Evolutionary conservation across 2,888 invertebrate species (phyloP).

Genomic region (Mythimna lalbum): DNA sequence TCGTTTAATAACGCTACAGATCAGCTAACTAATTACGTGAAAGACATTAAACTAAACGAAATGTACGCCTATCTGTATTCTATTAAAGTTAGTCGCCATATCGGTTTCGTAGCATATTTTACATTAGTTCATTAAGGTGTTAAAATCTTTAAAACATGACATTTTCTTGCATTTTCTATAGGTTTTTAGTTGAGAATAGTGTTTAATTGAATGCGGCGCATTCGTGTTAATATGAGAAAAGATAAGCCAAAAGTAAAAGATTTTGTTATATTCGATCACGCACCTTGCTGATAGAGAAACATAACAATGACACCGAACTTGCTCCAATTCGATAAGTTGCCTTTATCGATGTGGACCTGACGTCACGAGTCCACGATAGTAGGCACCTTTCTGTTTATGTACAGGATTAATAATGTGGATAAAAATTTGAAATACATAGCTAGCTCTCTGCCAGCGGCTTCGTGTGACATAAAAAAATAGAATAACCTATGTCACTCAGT

Average conservation of each 20-base stretch:
- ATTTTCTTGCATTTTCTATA: too few relatives aligned
- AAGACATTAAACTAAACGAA: neutral
- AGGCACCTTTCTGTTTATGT: slow-evolving; percentile 24
- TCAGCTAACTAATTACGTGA: slow-evolving; percentile 1
- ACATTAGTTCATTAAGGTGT: too few relatives aligned
- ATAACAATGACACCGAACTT: slow-evolving; percentile 71
- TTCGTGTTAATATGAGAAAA: neutral
- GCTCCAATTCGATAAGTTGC: slow-evolving; percentile 80
- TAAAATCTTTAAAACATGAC: too few relatives aligned
- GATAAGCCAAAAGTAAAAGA: neutral
- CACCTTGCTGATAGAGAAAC: slow-evolving; percentile 31
- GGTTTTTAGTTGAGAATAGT: too few relatives aligned
- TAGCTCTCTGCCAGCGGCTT: too few relatives aligned
- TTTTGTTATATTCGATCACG: slow-evolving; percentile 22
- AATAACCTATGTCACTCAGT: too few relatives aligned
- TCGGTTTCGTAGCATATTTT: too few relatives aligned
- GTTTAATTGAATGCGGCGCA: too few relatives aligned
- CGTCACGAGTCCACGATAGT: slow-evolving; percentile 28
- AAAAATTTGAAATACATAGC: neutral
- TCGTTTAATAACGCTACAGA: slow-evolving; percentile 31
- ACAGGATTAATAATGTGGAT: neutral
- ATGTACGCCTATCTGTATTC: neutral
- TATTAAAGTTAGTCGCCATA: too few relatives aligned
- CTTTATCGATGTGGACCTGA: slow-evolving; percentile 65
- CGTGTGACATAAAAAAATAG: too few relatives aligned